These are phyloP conservation scores for Eulemur coronatus DNA, from an alignment of 2,797 vertebrate genomes.

Conservation along the genomic window DNA sequence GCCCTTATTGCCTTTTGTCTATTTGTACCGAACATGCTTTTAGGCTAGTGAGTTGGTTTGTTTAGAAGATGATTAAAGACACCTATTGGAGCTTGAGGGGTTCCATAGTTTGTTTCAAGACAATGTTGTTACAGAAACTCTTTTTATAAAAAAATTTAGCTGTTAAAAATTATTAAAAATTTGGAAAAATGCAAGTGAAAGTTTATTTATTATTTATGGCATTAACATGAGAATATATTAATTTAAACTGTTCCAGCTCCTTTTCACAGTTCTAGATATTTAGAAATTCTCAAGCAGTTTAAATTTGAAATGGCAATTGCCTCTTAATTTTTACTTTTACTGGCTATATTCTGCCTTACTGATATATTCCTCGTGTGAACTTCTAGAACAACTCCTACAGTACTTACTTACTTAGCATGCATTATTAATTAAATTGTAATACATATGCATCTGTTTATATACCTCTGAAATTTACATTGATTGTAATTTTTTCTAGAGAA, in stretches of 20 bases:
- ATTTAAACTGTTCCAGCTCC: neutral
- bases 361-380: neutral
- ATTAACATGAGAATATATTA: neutral
- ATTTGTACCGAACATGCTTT: neutral
- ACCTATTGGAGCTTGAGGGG: neutral
- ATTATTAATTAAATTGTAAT: neutral
- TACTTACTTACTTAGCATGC: neutral
- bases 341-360: neutral
- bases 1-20: neutral
- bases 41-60: neutral
- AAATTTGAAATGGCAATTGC: neutral
- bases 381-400: neutral
- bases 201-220: neutral
- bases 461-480: neutral
- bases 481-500: neutral
- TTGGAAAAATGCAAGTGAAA: neutral
- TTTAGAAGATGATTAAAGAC: neutral
- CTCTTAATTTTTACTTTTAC: slow-evolving; percentile 31
- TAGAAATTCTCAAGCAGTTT: slow-evolving; percentile 15
- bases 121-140: neutral
- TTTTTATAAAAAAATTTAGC: neutral
- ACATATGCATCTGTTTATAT: neutral
- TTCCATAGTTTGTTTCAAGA: neutral
- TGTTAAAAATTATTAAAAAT: slow-evolving; percentile 6
- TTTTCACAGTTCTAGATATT: neutral